Evolutionary conservation across 1,140 invertebrate genomes (phyloP).

Genomic region (Meloidogyne chitwoodi): DNA sequence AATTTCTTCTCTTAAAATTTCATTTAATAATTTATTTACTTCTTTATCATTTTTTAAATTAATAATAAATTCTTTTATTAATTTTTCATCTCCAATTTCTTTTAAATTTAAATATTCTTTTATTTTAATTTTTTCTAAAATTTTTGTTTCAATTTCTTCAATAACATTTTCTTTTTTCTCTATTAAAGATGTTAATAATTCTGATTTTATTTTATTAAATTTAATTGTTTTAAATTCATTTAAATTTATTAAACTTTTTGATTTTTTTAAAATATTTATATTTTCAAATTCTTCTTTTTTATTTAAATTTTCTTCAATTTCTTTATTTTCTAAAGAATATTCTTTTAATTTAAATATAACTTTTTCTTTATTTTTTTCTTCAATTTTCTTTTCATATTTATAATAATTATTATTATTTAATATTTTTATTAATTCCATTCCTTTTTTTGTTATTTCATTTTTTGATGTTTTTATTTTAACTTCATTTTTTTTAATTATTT

Average conservation of each 20-base stretch:
- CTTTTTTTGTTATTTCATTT: neutral
- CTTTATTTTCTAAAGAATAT: no score
- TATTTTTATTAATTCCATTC: neutral
- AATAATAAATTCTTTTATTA: no score
- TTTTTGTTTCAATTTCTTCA: neutral
- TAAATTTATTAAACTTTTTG: no score
- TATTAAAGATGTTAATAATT: no score
- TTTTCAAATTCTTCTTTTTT: no score
- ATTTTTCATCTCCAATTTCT: conserved; percentile 4
- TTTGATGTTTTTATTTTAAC: neutral
- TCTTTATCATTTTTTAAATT: neutral
- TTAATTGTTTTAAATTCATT: no score
- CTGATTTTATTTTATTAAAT: no score
- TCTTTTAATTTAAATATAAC: no score
- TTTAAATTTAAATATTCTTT: neutral
- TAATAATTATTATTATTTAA: neutral
- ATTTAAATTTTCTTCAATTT: no score
- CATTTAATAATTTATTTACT: neutral
- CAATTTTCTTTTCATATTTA: neutral
- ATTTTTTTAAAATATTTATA: no score
- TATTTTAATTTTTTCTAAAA: neutral
- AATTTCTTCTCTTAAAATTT: neutral
- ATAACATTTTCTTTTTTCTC: no score
- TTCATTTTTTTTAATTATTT: conserved; percentile 2
- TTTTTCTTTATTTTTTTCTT: neutral